A percentile compares a stretch with the other conserved stretches of the same genome.
Evolutionary conservation across 1,140 invertebrate genomes (phyloP).

Genomic region (Bradynema listronoti): DNA sequence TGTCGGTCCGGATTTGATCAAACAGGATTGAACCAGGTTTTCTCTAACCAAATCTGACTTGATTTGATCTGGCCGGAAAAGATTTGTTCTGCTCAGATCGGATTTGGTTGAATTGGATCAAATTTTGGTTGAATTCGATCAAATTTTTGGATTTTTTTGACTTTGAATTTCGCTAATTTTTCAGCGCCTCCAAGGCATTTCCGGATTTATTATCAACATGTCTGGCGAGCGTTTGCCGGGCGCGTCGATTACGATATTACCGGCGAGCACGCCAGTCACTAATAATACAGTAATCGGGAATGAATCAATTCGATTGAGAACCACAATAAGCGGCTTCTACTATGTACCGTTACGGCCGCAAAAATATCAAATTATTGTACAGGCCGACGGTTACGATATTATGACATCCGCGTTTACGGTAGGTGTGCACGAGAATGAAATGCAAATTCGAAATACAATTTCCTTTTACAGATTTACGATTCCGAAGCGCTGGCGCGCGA

Average conservation of each 20-base stretch:
- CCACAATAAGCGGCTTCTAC: conserved; percentile 32
- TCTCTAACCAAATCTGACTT: no score
- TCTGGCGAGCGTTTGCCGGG: conserved; percentile 22
- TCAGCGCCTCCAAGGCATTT: conserved; percentile 45
- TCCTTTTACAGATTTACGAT: conserved; percentile 9
- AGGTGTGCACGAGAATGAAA: background rate
- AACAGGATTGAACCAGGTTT: no score
- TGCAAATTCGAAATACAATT: background rate
- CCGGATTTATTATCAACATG: conserved; percentile 36
- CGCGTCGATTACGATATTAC: conserved; percentile 23
- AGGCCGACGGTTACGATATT: conserved; percentile 14
- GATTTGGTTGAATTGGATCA: no score
- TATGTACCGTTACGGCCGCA: conserved; percentile 37
- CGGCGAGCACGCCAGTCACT: background rate
- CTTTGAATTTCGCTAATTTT: conserved; percentile 18
- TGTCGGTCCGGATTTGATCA: no score
- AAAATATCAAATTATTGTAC: conserved; percentile 27
- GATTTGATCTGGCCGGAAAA: no score
- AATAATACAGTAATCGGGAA: background rate
- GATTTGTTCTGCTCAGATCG: no score
- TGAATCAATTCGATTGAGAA: conserved; percentile 3
- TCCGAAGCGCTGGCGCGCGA: conserved; percentile 9
- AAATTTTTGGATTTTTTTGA: no score
- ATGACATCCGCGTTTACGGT: conserved; percentile 25
- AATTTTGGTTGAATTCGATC: no score